Percentiles rank a stretch among this genome's conserved stretches.
These are phyloP conservation scores for Bolinopsis microptera DNA, from an alignment of 37 sponge, comb jelly and placozoan species.

Conservation along the genomic window DNA sequence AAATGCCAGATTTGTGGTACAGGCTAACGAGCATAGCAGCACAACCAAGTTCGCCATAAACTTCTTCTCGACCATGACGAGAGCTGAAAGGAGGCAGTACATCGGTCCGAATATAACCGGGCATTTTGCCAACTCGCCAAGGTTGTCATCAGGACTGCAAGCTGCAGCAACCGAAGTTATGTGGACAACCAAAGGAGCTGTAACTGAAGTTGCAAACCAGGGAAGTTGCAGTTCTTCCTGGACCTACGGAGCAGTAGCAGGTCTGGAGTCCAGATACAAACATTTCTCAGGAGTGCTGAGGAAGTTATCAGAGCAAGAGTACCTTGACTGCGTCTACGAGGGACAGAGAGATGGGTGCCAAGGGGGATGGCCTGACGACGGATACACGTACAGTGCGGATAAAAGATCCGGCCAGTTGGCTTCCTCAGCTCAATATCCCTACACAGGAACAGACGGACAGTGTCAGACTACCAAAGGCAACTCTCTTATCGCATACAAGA, in stretches of 20 bases:
- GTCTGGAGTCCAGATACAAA: slow-evolving; percentile 36
- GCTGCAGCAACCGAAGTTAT: neutral
- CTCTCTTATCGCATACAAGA: neutral
- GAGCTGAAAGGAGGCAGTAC: neutral
- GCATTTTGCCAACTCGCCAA: neutral
- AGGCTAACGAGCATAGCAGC: neutral
- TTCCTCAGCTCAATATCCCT: neutral
- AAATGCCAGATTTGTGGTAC: neutral
- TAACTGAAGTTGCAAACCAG: neutral
- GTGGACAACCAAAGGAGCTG: neutral
- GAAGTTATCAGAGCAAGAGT: slow-evolving; percentile 24
- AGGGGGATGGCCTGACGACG: slow-evolving; percentile 2
- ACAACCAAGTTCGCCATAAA: neutral
- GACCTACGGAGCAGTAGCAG: slow-evolving; percentile 14
- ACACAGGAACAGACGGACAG: neutral
- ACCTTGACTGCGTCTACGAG: slow-evolving; percentile 36
- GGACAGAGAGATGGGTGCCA: neutral
- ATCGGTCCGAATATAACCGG: neutral
- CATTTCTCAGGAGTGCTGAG: neutral
- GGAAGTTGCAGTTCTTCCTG: slow-evolving; percentile 6
- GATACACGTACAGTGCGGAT: neutral
- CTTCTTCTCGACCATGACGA: slow-evolving; percentile 6
- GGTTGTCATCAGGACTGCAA: neutral
- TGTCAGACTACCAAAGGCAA: neutral
- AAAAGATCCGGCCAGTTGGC: neutral